Base-by-base conservation (phyloP, 1,140 invertebrate species). In the Agrypnia vestita region DNA sequence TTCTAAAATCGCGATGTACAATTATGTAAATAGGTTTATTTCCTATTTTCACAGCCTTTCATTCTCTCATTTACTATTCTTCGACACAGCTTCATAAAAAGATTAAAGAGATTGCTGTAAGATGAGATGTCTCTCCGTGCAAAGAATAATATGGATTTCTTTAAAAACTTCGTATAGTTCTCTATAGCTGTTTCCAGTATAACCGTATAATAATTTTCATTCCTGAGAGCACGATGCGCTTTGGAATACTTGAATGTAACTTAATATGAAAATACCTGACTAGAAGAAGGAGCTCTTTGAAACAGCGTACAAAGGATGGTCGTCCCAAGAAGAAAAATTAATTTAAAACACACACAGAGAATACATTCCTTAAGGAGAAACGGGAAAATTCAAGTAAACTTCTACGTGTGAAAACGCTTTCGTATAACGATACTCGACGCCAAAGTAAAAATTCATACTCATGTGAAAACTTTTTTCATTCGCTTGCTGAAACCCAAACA, bases 321-420 rank as follows among this genome's bases (percentile, higher is more conserved):
- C 35, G 35, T 21, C 12, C n/a, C 13, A 13, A 12, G 25, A 64
- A 35, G 61, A 64, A 64, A 59, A 64, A 64, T 25, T 64, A 64
- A 64, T 64, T 64, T 64, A 25, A 43, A 64, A 13, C n/a, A 25
- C 35, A 64, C 21, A 35, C 35, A 64, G 61, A 21, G 61, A 64
- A 64, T 43, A 64, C 61, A 64, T 64, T 64, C 35, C 61, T 19
- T 51, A 51, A 35, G 11, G 61, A 43, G 19, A 64, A 64, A 64
- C 25, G 19, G 19, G 61, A 64, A 35, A 64, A 25, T 64, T 64
- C 61, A 12, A 11, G 19, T 12, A 12, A 64, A 64, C 61, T 64
- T 64, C 59, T 25, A 21, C 61, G 61, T 12, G 61, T 64, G 61
- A 25, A 19, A 3, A 64, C 19, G 35, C 25, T 64, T 64, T 35